These are phyloP conservation scores for Mycalesis mineus DNA, from an alignment of 2,888 invertebrate species.

Conservation along the genomic window DNA sequence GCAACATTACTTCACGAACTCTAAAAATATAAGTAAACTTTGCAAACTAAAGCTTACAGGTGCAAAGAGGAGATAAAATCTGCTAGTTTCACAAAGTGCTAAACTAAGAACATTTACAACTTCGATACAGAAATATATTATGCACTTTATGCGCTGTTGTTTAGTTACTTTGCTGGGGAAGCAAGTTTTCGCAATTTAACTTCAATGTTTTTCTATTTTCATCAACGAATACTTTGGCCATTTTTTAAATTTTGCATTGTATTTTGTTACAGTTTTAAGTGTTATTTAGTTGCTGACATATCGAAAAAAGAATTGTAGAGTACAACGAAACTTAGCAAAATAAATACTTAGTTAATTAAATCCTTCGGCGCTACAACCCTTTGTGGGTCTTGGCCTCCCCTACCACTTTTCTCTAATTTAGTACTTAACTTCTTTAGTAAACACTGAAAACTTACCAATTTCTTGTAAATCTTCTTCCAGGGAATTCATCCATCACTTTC, in stretches of 20 bases:
- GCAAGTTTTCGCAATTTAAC: constrained; percentile 8
- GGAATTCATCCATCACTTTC: too few species aligned
- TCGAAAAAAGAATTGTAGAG: too few species aligned
- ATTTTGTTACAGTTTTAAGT: too few species aligned
- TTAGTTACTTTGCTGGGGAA: constrained; percentile 16
- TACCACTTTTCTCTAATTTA: too few species aligned
- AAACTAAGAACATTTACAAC: constrained; percentile 31
- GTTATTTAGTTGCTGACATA: too few species aligned
- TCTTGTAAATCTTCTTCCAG: too few species aligned
- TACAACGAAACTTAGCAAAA: too few species aligned
- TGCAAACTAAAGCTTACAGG: constrained; percentile 20
- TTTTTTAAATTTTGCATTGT: not conserved
- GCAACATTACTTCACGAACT: not conserved
- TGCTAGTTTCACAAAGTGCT: constrained; percentile 28
- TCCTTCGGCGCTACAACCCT: too few species aligned
- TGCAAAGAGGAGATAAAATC: constrained; percentile 25
- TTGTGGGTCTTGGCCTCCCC: too few species aligned
- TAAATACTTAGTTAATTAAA: too few species aligned
- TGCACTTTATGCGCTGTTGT: constrained; percentile 26
- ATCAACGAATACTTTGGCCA: constrained; percentile 1
- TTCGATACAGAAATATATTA: constrained; percentile 32
- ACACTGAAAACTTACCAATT: too few species aligned
- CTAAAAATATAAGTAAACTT: constrained; percentile 16
- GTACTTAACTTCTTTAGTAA: too few species aligned
- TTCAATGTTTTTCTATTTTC: constrained; percentile 1